Base-by-base conservation (phyloP, 2,888 invertebrate genomes). In the Tenodera sinensis region DNA sequence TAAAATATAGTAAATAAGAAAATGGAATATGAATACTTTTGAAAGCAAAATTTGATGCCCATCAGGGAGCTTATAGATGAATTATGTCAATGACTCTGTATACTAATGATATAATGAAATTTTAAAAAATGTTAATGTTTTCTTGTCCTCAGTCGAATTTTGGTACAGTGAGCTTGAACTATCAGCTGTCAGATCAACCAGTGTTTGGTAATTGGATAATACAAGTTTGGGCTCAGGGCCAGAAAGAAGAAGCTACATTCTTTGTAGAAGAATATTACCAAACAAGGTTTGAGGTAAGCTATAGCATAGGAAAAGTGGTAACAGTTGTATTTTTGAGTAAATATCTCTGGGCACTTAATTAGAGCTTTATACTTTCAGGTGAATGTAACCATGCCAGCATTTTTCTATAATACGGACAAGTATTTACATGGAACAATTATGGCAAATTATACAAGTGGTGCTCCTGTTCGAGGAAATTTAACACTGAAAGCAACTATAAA, bases 361-460 rank as follows among this genome's bases (percentile, higher is more conserved):
- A 27, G 7, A 83, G 15, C 28, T 88, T 83, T 42, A 12, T 28
- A 91, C 88, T 91, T 92, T 88, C 92, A 96, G 95, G 97, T 98
- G 0, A 99, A 99, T 93, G 98, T 99, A 0, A 98, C 98, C 0
- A 98, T 98, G 97, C 98, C 98, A 0, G 97, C 98, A 0, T 98
- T 98, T 93, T 97, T 99, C 94, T 97, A 98, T 93, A 97, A 97
- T 92, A 97, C 97, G 30, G 98, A 98, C 92, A 95, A 95, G 15
- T 98, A 94, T 92, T 96, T 99, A 92, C 95, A 96, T 92, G 99
- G 99, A 0, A 95, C 96, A 1, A 95, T 99, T 3, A 97, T 97
- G 96, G 98, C 99, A 0, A 99, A 99, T 95, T 98, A 98, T 92
- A 98, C 98, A 1, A 98, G 98, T 90, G 99, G 99, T 1, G 97